phyloP scores from a whole-genome alignment of 2,888 invertebrate species.

The Microctonus aethiopoides region DNA sequence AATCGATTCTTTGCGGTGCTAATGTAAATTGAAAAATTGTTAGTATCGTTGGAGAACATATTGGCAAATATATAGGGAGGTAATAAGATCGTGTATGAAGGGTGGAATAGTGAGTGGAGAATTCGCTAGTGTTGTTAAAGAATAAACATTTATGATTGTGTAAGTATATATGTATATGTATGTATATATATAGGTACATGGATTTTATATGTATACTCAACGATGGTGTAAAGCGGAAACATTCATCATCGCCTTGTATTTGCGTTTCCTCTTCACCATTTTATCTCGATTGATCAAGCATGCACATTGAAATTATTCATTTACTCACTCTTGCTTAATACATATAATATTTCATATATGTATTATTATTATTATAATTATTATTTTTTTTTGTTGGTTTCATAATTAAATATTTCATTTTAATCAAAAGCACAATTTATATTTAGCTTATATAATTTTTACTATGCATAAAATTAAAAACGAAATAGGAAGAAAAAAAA shows the following conservation, averaged over 20 bases:
- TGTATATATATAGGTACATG: too few species aligned
- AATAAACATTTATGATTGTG: constrained; percentile 3
- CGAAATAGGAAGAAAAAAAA: not conserved
- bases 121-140: not conserved
- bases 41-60: too few species aligned
- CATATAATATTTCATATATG: constrained; percentile 1
- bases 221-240: constrained; percentile 20
- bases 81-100: too few species aligned
- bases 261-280: constrained; percentile 23
- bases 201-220: not conserved
- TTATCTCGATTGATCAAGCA: constrained; percentile 29
- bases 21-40: constrained; percentile 30
- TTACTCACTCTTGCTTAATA: constrained; percentile 4
- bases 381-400: not conserved
- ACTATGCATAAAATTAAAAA: not conserved
- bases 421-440: not conserved
- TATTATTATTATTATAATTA: not conserved
- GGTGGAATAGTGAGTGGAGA: not conserved
- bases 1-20: constrained; percentile 47
- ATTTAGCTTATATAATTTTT: not conserved
- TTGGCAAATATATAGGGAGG: too few species aligned
- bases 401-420: not conserved
- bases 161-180: too few species aligned
- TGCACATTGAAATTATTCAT: constrained; percentile 30
- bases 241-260: constrained; percentile 29